Conservation (phyloP, 2,888 invertebrate species). For the Clostera curtula region DNA sequence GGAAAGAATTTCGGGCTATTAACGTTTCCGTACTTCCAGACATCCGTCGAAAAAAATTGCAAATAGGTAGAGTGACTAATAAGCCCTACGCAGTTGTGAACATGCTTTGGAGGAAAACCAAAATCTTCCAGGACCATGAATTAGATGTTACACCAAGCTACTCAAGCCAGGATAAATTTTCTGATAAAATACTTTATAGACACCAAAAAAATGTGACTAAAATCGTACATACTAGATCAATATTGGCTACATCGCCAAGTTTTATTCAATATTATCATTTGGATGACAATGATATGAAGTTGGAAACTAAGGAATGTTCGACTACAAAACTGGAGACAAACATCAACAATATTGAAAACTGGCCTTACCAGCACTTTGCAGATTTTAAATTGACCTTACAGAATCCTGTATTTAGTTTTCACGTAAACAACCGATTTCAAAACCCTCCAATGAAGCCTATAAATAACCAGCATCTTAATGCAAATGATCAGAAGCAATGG, state of each 20-base stretch:
- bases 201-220: no score
- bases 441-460: conserved; percentile 10
- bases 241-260: conserved; percentile 37
- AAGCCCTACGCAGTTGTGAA: conserved; percentile 53
- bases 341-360: conserved; percentile 2
- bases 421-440: conserved; percentile 15
- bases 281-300: conserved; percentile 38
- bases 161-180: conserved; percentile 6
- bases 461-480: conserved; percentile 8
- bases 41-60: conserved; percentile 27
- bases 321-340: conserved; percentile 2
- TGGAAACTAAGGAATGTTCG: conserved; percentile 16
- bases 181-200: conserved; percentile 3
- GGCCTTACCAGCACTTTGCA: conserved; percentile 3
- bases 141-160: conserved; percentile 13
- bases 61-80: conserved; percentile 36
- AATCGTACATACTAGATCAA: conserved; percentile 3
- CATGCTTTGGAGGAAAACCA: conserved; percentile 49
- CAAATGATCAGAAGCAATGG: no score
- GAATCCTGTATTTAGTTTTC: conserved; percentile 28
- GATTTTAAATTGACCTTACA: conserved; percentile 9
- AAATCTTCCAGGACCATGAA: conserved; percentile 31
- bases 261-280: conserved; percentile 61
- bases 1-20: background rate
- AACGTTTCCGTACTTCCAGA: conserved; percentile 2